Evolutionary conservation across 2,888 invertebrate genomes (phyloP).

Genomic region (Parapristionchus giblindavisi): DNA sequence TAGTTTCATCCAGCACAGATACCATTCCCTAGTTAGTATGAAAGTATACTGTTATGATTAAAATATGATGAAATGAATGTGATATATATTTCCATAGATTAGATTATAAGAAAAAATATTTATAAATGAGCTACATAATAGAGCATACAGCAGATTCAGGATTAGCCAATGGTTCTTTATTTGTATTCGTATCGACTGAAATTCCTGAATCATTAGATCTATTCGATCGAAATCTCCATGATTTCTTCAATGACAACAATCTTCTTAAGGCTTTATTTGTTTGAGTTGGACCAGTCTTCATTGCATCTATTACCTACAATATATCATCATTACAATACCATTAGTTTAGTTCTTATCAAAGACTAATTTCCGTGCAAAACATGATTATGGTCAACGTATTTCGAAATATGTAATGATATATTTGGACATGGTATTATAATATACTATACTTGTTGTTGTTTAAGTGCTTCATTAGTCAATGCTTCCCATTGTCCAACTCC

Average conservation of each 20-base stretch:
- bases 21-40: no score
- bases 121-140: no score
- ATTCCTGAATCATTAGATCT: constrained; percentile 56
- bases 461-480: constrained; percentile 45
- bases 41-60: no score
- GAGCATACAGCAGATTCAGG: constrained; percentile 49
- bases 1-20: no score
- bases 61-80: no score
- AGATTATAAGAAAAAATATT: no score
- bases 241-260: constrained; percentile 46
- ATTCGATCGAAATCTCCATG: constrained; percentile 46
- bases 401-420: neutral
- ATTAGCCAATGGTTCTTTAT: no score
- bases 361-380: neutral
- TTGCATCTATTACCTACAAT: constrained; percentile 50
- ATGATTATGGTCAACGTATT: neutral
- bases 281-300: constrained; percentile 42
- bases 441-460: constrained; percentile 47
- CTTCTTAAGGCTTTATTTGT: constrained; percentile 44
- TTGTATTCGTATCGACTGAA: constrained; percentile 43
- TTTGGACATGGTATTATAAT: constrained; percentile 9
- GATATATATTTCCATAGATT: no score
- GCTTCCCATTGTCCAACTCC: constrained; percentile 53
- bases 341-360: neutral
- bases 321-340: neutral